Percentiles rank a stretch among this genome's conserved stretches.
These are phyloP conservation scores for Ceratotherium simum DNA, from an alignment of 2,113 vertebrate genomes.

Conservation along the genomic window DNA sequence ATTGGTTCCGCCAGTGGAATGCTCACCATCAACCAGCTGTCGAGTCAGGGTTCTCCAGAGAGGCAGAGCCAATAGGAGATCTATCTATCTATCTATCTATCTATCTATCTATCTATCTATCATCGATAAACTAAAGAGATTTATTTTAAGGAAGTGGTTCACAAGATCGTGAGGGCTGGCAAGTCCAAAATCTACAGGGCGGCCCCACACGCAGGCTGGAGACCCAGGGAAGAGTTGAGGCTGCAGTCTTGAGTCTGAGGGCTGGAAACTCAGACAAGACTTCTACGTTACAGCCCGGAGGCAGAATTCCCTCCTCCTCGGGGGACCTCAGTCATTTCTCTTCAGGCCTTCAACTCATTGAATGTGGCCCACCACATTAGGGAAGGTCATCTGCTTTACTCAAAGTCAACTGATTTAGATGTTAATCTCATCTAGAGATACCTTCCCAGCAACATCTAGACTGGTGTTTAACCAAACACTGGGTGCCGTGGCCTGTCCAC, in stretches of 20 bases:
- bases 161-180: neutral
- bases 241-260: neutral
- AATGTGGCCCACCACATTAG: neutral
- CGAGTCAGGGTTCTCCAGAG: neutral
- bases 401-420: neutral
- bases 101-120: neutral
- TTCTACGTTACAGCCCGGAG: neutral
- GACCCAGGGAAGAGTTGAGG: neutral
- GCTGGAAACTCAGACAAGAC: neutral
- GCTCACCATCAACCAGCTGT: accelerated
- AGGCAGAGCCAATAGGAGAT: neutral
- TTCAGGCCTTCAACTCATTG: neutral
- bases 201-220: neutral
- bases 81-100: neutral
- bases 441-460: no score
- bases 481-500: accelerated
- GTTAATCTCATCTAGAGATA: neutral
- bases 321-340: neutral
- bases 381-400: neutral
- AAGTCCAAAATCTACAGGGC: no score
- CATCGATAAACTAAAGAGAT: neutral
- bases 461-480: accelerated
- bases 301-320: neutral
- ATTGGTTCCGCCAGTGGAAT: neutral
- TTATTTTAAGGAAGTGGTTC: neutral